phyloP scores from a whole-genome alignment of 1,140 invertebrate species.

The Drosophila melanogaster region Release_6_plus_ISO1_MT NT_033779.5:5298001-5298500 shows the following conservation, averaged over 20 bases:
- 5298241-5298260: constrained; percentile 1
- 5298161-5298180: constrained; percentile 16
- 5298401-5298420: constrained; percentile 15
- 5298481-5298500: not conserved
- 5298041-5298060: constrained; percentile 45
- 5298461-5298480: constrained; percentile 4
- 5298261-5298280: not conserved
- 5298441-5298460: constrained; percentile 23
- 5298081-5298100: constrained; percentile 30
- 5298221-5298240: constrained; percentile 8
- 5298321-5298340: not conserved
- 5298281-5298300: not conserved
- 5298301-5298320: not conserved
- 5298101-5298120: constrained; percentile 37
- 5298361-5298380: too few relatives aligned
- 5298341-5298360: too few relatives aligned
- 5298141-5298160: constrained; percentile 43
- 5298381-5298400: constrained; percentile 3
- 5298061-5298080: not conserved
- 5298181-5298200: constrained; percentile 32
- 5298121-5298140: constrained; percentile 44
- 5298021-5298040: constrained; percentile 13
- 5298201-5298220: constrained; percentile 22
- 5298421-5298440: constrained; percentile 13
- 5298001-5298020: constrained; percentile 32